phyloP scores from a whole-genome alignment of 2,113 vertebrate genomes.

The Alethe diademata region DNA sequence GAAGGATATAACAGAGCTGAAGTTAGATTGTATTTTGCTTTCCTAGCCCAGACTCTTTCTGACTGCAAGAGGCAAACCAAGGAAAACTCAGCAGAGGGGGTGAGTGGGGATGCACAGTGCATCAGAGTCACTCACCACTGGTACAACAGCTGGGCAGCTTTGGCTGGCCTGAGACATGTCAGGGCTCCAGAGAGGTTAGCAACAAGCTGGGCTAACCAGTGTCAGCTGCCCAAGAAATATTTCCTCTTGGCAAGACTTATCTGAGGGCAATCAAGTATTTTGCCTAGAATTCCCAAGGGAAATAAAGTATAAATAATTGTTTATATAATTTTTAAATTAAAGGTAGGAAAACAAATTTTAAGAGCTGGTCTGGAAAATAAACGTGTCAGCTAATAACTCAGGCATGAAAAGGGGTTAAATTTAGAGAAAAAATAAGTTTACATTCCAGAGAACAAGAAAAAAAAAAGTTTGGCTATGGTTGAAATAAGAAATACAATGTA shows the following conservation, averaged over 20 bases:
- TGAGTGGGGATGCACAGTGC: not conserved
- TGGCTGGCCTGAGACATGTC: not conserved
- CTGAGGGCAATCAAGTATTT: constrained; percentile 56
- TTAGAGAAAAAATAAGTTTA: not conserved
- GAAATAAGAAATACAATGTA: not conserved
- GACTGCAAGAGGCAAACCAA: constrained; percentile 1
- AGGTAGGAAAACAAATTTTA: constrained; percentile 63
- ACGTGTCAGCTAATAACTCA: constrained; percentile 52
- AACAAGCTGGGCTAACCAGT: constrained; percentile 17
- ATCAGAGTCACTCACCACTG: not conserved
- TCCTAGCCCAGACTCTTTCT: not conserved
- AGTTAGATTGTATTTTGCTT: not conserved
- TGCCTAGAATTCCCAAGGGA: constrained; percentile 59
- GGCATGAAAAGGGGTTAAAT: not conserved
- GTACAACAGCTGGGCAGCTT: not conserved
- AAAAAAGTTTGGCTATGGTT: not conserved
- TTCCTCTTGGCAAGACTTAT: constrained; percentile 36
- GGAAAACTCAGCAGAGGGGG: constrained; percentile 33
- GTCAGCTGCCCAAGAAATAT: constrained; percentile 42
- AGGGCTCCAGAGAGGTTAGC: constrained; percentile 18
- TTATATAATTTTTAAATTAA: constrained; percentile 72
- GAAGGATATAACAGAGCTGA: not conserved
- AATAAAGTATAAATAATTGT: constrained; percentile 69
- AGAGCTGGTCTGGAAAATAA: constrained; percentile 61
- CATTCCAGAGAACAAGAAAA: constrained; percentile 3